Conservation (phyloP, 2,113 vertebrate genomes). For the Pangasianodon hypophthalmus region DNA sequence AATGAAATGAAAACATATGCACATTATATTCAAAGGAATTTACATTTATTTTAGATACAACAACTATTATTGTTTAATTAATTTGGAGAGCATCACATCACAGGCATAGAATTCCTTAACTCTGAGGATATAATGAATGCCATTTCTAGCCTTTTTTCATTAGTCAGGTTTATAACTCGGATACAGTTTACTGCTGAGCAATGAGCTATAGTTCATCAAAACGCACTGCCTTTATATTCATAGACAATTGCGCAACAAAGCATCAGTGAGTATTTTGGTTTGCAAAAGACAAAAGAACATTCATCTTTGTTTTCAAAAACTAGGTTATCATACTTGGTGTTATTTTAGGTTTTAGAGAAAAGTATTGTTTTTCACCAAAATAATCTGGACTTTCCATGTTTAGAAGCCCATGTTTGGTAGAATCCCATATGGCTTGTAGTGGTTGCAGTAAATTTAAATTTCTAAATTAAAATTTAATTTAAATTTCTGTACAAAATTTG, state of each 20-base stretch:
- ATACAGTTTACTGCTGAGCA: background rate
- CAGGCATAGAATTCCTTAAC: background rate
- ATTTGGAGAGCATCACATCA: background rate
- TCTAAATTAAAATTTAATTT: no score
- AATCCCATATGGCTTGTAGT: background rate
- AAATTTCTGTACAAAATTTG: no score
- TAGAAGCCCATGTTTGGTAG: background rate
- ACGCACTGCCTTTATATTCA: background rate
- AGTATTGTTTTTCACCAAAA: background rate
- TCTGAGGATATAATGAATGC: background rate
- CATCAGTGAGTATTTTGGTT: background rate
- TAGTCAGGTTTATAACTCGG: background rate
- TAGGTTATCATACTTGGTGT: background rate
- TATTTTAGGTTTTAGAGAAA: background rate
- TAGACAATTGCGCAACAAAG: background rate
- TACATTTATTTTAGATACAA: conserved; percentile 12
- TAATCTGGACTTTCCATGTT: background rate
- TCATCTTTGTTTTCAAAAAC: background rate
- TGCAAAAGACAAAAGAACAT: background rate
- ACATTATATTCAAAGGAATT: background rate
- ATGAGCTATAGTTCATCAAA: background rate
- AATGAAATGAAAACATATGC: conserved; percentile 8
- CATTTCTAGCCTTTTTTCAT: background rate
- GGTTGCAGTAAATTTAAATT: no score
- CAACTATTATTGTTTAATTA: background rate